phyloP scores from a whole-genome alignment of 2,888 invertebrate species.

The Hyles lineata region DNA sequence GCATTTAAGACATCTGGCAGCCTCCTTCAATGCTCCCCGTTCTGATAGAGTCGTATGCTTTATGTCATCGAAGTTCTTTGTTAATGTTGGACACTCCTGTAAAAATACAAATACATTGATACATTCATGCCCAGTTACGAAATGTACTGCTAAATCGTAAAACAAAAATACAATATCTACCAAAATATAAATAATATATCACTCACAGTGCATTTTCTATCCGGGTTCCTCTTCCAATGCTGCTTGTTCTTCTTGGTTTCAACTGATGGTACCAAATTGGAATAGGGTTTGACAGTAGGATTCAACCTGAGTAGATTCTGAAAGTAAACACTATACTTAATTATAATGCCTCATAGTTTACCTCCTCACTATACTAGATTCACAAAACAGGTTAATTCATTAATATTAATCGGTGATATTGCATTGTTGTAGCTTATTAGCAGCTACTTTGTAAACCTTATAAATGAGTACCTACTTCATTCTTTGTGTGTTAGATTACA shows the following conservation, averaged over 20 bases:
- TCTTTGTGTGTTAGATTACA: too few species aligned
- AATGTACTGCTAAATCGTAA: neutral
- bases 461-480: too few species aligned
- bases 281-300: conserved; percentile 91
- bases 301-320: conserved; percentile 95
- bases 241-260: conserved; percentile 94
- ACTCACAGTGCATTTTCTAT: conserved; percentile 93
- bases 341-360: neutral
- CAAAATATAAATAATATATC: neutral
- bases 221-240: conserved; percentile 97
- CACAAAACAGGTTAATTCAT: too few species aligned
- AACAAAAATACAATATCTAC: neutral
- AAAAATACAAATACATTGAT: conserved; percentile 39
- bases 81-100: conserved; percentile 88
- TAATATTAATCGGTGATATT: too few species aligned
- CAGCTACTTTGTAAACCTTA: too few species aligned
- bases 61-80: conserved; percentile 97
- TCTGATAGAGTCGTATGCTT: conserved; percentile 99
- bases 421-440: too few species aligned
- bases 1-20: conserved; percentile 95
- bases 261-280: conserved; percentile 92
- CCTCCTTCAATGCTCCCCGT: conserved; percentile 95
- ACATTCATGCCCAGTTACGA: too few species aligned
- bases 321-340: conserved; percentile 40
- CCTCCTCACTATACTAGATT: too few species aligned